Base-by-base conservation (phyloP, 2,113 vertebrate genomes). In the Sceloporus undulatus region DNA sequence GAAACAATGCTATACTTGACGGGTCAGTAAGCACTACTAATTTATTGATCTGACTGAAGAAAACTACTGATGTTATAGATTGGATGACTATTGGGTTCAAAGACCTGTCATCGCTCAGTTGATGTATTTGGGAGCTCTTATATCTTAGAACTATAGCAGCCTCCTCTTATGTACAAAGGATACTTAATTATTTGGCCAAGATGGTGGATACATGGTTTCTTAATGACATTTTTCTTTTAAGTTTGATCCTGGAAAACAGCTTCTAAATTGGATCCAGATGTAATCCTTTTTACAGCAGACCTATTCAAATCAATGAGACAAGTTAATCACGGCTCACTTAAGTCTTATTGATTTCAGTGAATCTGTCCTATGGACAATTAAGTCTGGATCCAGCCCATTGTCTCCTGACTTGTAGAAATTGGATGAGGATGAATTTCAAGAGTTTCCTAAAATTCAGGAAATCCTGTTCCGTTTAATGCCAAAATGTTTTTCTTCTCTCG, bases 391-490 rank as follows among this genome's bases (percentile, higher is more conserved):
- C 23, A 29, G 23, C 52, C 48, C 42, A 79, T 79, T 77, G 11
- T 21, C 9, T 34, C 16, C 68, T 73, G 18, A 34, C 2, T 6
- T 65, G 65, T 79, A 3, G 56, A 83, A 38, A 56, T 34, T 14
- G 1, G 23, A 56, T 9, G 79, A 0, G 3, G 18, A 4, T 56
- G 25, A n/a, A 59, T 82, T 16, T 70, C 68, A 8, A 78, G 2
- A 62, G 14, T 75, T 56, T 85, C 42, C 40, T 21, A 42, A 56
- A 9, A 11, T 91, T 19, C 62, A 34, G 1, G 59, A 91, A 84
- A 38, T 76, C 56, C 3, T 42, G 3, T 25, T 59, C 34, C 68
- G 1, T 0, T 56, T 66, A 77, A 0, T 77, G 73, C 0, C 5
- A 75, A 9, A 38, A 66, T 77, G 13, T 5, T 9, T 74, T 52